Evolutionary conservation across 2,888 invertebrate genomes (phyloP).

Genomic region (Colletes collaris): DNA sequence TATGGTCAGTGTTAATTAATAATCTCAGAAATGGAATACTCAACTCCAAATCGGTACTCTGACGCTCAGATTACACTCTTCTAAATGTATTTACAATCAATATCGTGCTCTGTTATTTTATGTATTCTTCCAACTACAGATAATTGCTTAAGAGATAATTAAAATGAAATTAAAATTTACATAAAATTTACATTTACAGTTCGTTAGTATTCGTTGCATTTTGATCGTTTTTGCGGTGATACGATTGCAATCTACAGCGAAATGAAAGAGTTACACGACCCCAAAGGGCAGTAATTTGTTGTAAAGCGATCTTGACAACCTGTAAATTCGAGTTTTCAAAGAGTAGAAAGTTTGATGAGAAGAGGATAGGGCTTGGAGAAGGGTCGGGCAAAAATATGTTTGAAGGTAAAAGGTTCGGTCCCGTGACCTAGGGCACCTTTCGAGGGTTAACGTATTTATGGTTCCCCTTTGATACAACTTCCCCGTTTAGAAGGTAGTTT

Average conservation of each 20-base stretch:
- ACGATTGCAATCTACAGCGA: too few relatives aligned
- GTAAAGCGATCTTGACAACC: not conserved
- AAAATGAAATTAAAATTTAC: too few relatives aligned
- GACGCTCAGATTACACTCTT: too few relatives aligned
- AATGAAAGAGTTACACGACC: not conserved
- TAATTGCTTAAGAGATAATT: too few relatives aligned
- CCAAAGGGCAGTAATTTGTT: not conserved
- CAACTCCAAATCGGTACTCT: too few relatives aligned
- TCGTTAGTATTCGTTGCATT: too few relatives aligned
- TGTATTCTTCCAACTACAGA: too few relatives aligned
- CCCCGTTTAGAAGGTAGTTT: conserved; percentile 1
- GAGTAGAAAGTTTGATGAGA: not conserved
- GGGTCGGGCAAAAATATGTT: not conserved
- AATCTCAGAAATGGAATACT: too few relatives aligned
- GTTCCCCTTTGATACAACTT: conserved; percentile 12
- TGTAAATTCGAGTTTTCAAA: not conserved
- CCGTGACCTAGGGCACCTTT: conserved; percentile 3
- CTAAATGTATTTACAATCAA: too few relatives aligned
- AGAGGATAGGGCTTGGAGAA: not conserved
- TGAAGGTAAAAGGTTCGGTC: conserved; percentile 18
- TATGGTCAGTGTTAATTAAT: too few relatives aligned
- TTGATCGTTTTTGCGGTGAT: not conserved
- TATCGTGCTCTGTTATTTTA: too few relatives aligned
- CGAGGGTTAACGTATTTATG: conserved; percentile 40
- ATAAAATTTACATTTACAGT: too few relatives aligned